Evolutionary conservation across 2,113 vertebrate species (phyloP).

Genomic region (rat (Rattus norvegicus)): DNA sequence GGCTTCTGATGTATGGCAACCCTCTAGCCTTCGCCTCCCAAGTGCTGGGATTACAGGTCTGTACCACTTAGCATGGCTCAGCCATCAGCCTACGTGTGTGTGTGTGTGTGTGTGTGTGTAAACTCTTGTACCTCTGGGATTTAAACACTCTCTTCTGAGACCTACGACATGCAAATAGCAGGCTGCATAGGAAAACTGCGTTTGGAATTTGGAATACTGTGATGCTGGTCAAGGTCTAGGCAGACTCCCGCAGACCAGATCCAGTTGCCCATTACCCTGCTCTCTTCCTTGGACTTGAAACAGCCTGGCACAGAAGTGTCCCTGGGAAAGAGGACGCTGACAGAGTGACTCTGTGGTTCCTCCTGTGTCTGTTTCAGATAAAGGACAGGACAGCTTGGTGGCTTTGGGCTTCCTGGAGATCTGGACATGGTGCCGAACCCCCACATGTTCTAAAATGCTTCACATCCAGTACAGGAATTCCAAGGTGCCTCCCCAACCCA

Average conservation of each 20-base stretch:
- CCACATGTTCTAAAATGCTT: not conserved
- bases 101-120: not conserved
- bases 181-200: not conserved
- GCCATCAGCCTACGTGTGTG: not conserved
- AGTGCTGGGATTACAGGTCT: not conserved
- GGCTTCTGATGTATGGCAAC: not conserved
- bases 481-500: not conserved
- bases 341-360: not conserved
- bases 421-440: not conserved
- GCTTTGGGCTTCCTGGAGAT: not conserved
- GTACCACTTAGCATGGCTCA: not conserved
- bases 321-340: not conserved
- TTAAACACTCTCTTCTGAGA: not conserved
- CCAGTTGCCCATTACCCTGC: not conserved
- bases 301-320: not conserved
- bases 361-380: not conserved
- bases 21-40: not conserved
- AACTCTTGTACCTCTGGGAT: not conserved
- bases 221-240: not conserved
- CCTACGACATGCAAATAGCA: not conserved
- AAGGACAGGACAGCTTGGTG: accelerated
- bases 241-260: not conserved
- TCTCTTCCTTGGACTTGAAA: not conserved
- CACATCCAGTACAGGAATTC: not conserved
- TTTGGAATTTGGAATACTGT: not conserved